These are phyloP conservation scores for Phoebastria nigripes DNA, from an alignment of 2,797 vertebrate genomes.

Conservation along the genomic window DNA sequence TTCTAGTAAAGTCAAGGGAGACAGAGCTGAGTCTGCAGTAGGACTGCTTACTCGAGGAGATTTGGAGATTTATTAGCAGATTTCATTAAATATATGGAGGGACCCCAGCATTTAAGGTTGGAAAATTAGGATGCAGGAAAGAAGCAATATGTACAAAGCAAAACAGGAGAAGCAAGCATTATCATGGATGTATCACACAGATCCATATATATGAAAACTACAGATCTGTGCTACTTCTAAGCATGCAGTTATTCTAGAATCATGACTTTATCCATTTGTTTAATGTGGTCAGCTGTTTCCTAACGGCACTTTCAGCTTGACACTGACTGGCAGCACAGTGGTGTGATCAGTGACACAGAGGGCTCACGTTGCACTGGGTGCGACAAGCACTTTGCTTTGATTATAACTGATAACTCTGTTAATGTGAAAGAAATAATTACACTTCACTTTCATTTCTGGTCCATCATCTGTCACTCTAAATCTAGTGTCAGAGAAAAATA, in stretches of 20 bases:
- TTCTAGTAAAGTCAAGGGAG: conserved; percentile 66
- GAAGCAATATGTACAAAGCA: background rate
- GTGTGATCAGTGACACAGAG: background rate
- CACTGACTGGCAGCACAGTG: background rate
- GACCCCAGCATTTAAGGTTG: conserved; percentile 58
- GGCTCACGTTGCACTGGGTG: background rate
- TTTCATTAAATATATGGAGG: conserved; percentile 80
- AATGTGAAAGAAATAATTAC: background rate
- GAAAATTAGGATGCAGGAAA: conserved; percentile 69
- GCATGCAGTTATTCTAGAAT: background rate
- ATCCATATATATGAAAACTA: background rate
- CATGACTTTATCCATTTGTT: background rate
- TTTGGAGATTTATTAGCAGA: conserved; percentile 79
- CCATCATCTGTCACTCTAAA: background rate
- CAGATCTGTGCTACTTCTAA: background rate
- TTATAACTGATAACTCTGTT: background rate
- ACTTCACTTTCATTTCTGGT: background rate
- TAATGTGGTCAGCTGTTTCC: background rate
- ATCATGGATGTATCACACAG: background rate
- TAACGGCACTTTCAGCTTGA: background rate
- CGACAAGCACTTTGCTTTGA: background rate
- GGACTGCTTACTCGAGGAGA: conserved; percentile 73
- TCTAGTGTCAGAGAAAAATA: background rate
- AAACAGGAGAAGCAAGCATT: conserved; percentile 6
- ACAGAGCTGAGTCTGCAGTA: conserved; percentile 79